Evolutionary conservation across 2,888 invertebrate genomes (phyloP), one percentile per base, ranked within the genome.

Genomic region (Hypolimnas misippus): DNA sequence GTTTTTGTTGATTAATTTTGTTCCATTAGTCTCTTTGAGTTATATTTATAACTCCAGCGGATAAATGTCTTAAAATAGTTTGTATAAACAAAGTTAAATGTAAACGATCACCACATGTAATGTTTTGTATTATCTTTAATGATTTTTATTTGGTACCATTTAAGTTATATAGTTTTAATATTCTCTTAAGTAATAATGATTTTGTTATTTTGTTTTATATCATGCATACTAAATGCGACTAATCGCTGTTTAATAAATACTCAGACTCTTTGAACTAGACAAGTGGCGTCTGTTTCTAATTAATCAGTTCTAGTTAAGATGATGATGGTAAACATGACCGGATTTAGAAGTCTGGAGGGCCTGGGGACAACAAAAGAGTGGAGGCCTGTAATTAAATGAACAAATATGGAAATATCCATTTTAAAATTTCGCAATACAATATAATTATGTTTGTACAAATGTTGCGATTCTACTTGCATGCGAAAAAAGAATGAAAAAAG

Each of bases 1-100:
- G 35, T 35, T 35, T 35, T 25, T 25, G 2, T 25, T 25, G 2
- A 25, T 25, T 25, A 25, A 25, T 5, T 25, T 35, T 12, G 0
- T 12, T 38, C 35, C 12, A 14, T 42, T 51, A 31, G 21, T 12
- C 44, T n/a, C 35, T 53, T 49, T 54, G 17, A 38, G 21, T 33
- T 58, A 54, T 60, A 25, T 60, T 46, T 60, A 54, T 46, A 54
- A 21, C 29, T 35, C 25, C 29, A 54, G n/a, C 38, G 29, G 31
- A 12, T 31, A 54, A 52, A 42, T 8, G 33, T 54, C 29, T 49
- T 19, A 21, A 54, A 54, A 17, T 16, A 54, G 54, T 60, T 60
- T 35, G n/a, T 38, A 38, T 49, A 60, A 49, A 60, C 53, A 60
- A 25, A 35, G 25, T n/a, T 29, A 6, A 49, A 60, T 17, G 46